Evolutionary conservation across 2,113 vertebrate genomes (phyloP).

Genomic region (Cepphus grylle): DNA sequence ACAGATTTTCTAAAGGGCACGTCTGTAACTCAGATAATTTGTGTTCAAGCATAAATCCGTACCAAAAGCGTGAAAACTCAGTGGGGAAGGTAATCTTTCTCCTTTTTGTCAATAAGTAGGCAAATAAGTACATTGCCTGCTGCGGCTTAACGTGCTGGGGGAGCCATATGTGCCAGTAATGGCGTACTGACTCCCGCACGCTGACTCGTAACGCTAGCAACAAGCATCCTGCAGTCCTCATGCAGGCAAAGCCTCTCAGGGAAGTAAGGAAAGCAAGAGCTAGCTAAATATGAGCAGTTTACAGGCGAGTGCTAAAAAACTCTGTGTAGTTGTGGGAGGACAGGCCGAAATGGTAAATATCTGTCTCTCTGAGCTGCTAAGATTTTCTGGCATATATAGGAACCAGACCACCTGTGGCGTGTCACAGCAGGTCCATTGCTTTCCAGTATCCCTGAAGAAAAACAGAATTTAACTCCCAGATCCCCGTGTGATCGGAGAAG

Average conservation of each 20-base stretch:
- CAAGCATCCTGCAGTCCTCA: neutral
- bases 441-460: neutral
- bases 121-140: slow-evolving; percentile 14
- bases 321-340: neutral
- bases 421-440: neutral
- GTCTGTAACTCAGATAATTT: neutral
- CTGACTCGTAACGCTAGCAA: neutral
- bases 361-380: neutral
- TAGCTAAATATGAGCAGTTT: neutral
- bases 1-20: slow-evolving; percentile 11
- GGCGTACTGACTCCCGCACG: neutral
- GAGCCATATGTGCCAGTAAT: neutral
- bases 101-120: neutral
- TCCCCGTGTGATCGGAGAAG: neutral
- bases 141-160: neutral
- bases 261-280: neutral
- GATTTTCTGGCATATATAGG: neutral
- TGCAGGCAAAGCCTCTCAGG: neutral
- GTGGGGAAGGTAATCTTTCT: slow-evolving; percentile 1
- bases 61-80: neutral
- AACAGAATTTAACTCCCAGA: neutral
- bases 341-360: neutral
- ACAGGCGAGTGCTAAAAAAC: neutral
- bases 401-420: neutral
- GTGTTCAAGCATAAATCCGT: neutral